A percentile compares a stretch with the other conserved stretches of the same genome.
These are phyloP conservation scores for Calidris pugnax DNA, from an alignment of 2,113 vertebrate species.

Conservation along the genomic window DNA sequence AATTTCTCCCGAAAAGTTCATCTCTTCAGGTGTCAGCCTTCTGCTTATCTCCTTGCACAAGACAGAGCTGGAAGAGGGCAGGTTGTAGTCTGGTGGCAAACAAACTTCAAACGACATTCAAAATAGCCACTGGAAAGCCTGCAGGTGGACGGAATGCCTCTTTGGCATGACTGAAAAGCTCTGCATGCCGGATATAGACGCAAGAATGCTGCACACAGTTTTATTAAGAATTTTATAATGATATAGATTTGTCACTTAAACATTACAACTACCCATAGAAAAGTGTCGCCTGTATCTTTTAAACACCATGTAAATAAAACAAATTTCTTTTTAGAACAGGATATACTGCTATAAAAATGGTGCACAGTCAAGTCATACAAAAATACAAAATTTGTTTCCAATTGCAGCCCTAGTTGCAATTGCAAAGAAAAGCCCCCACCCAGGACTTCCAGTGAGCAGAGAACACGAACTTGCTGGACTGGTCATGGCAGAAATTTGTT, in stretches of 20 bases:
- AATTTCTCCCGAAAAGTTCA: conserved; percentile 7
- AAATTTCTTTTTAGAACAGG: conserved; percentile 79
- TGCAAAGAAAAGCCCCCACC: conserved; percentile 67
- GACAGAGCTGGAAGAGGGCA: conserved; percentile 32
- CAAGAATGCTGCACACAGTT: not conserved
- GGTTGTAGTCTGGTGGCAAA: conserved; percentile 17
- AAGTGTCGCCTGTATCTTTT: conserved; percentile 67
- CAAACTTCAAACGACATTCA: not conserved
- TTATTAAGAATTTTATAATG: conserved; percentile 48
- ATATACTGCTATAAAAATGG: conserved; percentile 81
- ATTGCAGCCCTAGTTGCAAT: conserved; percentile 75
- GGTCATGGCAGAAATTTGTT: conserved; percentile 51
- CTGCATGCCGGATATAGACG: conserved; percentile 17
- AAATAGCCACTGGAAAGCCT: conserved; percentile 32
- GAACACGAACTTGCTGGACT: conserved; percentile 48
- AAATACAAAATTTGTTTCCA: conserved; percentile 82
- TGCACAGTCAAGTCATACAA: conserved; percentile 82
- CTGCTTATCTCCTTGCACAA: conserved; percentile 42
- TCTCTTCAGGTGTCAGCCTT: conserved; percentile 21
- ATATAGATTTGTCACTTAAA: conserved; percentile 59
- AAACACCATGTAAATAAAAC: conserved; percentile 79
- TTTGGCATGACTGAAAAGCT: conserved; percentile 44
- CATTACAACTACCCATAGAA: conserved; percentile 73
- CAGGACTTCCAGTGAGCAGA: conserved; percentile 62
- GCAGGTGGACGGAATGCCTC: not conserved